phyloP scores from a whole-genome alignment of 2,113 vertebrate species.

The Scomber scombrus region DNA sequence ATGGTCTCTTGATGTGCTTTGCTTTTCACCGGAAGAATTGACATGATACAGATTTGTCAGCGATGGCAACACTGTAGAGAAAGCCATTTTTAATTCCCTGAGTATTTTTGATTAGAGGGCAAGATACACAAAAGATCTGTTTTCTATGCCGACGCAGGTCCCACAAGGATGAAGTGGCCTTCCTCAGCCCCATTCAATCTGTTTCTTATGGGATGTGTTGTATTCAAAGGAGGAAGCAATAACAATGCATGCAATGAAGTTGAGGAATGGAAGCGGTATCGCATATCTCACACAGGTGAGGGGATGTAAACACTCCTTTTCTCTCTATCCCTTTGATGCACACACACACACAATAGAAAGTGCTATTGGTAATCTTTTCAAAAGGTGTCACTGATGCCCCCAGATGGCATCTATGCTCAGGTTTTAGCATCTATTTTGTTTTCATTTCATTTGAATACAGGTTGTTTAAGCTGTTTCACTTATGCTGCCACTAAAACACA shows the following conservation, averaged over 20 bases:
- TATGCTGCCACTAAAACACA: not conserved
- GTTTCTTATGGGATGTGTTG: conserved; percentile 58
- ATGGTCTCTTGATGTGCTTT: not conserved
- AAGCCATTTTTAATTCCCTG: conserved; percentile 43
- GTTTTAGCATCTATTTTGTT: not conserved
- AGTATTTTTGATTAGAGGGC: conserved; percentile 48
- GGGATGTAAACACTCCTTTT: conserved; percentile 36
- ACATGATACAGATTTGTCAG: conserved; percentile 11
- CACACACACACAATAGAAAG: not conserved
- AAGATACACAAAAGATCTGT: conserved; percentile 49
- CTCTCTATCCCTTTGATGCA: not conserved
- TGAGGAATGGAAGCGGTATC: conserved; percentile 27
- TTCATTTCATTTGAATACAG: not conserved
- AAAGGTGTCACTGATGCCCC: not conserved
- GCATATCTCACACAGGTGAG: conserved; percentile 37
- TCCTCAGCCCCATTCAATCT: conserved; percentile 58
- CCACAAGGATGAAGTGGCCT: conserved; percentile 55
- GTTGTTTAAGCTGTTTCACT: not conserved
- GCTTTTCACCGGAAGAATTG: not conserved
- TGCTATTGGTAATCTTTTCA: not conserved
- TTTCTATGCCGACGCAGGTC: conserved; percentile 35
- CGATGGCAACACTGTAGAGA: not conserved
- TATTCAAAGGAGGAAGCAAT: conserved; percentile 61
- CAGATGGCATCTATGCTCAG: not conserved
- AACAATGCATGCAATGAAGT: conserved; percentile 38